Conservation (phyloP, 2,113 vertebrate species). For the Hiodon alosoides region DNA sequence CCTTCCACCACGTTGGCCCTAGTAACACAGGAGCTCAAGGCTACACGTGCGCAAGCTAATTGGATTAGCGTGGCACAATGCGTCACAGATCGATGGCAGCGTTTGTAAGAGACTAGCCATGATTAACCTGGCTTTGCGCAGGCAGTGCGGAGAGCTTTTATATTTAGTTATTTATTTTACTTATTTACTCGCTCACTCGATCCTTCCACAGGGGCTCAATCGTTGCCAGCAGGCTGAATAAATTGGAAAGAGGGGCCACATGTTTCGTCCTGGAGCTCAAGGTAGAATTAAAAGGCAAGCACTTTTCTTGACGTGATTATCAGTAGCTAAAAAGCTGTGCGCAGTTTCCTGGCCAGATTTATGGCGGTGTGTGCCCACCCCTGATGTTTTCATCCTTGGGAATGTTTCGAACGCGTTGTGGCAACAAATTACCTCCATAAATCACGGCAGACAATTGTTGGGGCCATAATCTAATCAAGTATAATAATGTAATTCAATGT, state of each 20-base stretch:
- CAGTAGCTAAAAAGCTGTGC: background rate
- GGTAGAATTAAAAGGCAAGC: conserved; percentile 18
- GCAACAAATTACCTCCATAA: conserved; percentile 60
- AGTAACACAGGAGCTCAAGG: conserved; percentile 43
- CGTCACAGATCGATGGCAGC: conserved; percentile 58
- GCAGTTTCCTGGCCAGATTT: conserved; percentile 27
- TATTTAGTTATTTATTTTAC: background rate
- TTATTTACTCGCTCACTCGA: background rate
- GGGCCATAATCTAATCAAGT: conserved; percentile 58
- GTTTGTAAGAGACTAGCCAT: conserved; percentile 40
- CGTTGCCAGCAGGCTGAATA: background rate
- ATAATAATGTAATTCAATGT: conserved; percentile 56
- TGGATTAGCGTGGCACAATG: conserved; percentile 55
- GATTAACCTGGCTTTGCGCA: background rate
- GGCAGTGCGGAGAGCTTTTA: background rate
- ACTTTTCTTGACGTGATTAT: conserved; percentile 14
- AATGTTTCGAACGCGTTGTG: conserved; percentile 35
- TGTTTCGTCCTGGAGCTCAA: background rate
- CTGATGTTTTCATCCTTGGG: conserved; percentile 42
- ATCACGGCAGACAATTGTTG: conserved; percentile 63
- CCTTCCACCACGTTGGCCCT: background rate
- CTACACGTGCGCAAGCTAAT: conserved; percentile 47
- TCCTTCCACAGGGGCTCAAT: background rate
- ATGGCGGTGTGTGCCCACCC: conserved; percentile 28
- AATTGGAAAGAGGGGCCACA: background rate